Evolutionary conservation across 2,888 invertebrate genomes (phyloP), one percentile per base, ranked within the genome.

Genomic region (Athalia cordata): DNA sequence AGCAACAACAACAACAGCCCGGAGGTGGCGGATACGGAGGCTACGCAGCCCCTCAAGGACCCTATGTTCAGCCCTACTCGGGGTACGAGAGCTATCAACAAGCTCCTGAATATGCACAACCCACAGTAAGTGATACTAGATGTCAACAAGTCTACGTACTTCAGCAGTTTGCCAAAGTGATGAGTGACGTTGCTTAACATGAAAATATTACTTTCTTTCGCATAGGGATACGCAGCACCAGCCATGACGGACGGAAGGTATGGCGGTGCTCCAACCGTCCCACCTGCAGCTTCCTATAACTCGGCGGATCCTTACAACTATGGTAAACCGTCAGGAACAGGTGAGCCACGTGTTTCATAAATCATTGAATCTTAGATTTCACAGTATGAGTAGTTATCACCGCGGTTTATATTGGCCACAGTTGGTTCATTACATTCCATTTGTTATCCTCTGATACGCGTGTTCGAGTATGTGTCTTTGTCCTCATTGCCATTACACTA

Each of bases 51-150:
- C 88, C 88, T 79, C 86, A 87, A 11, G 83, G 84, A 66, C 89
- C 89, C 70, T 84, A 88, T 5, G 89, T 87, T 50, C 82, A 81
- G 13, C 75, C 89, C 9, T 90, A 90, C 82, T 89, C 89, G 77
- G 88, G 89, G 4, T 90, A 90, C 59, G 90, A 90, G 79, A 89
- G 87, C 78, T 90, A 90, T 79, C 89, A 88, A 68, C 88, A 88
- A 67, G 87, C 89, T 61, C 87, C 89, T 47, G 90, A 90, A 79
- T 90, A 89, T 70, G 84, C 88, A 29, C 90, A 89, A 82, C 83
- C 88, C 72, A 84, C 89, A 80, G 89, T 90, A 84, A 84, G 82
- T 82, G 82, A 64, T 29, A 11, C 47, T 15, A 50, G 4, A 65
- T 47, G 3, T 13, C 13, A 47, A 9, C 9, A n/a, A n/a, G 43